These are phyloP conservation scores for Hirtodrosophila trivittata DNA, from an alignment of 2,888 invertebrate species.

Conservation along the genomic window DNA sequence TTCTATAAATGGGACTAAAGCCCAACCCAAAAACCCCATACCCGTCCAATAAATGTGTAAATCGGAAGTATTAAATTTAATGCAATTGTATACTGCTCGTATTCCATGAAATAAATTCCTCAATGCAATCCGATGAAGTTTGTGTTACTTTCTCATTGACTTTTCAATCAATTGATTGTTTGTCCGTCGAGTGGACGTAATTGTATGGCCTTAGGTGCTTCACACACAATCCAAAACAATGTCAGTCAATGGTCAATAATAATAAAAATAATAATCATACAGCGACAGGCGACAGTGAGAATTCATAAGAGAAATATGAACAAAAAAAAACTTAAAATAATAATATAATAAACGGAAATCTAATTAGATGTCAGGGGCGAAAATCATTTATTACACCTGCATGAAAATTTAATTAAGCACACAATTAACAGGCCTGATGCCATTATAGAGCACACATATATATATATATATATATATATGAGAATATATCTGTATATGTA, in stretches of 20 bases:
- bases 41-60: too few relatives aligned
- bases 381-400: conserved; percentile 78
- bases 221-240: conserved; percentile 24
- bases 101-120: too few relatives aligned
- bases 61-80: too few relatives aligned
- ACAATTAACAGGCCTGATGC: conserved; percentile 63
- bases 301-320: too few relatives aligned
- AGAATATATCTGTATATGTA: background rate
- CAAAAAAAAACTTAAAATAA: background rate
- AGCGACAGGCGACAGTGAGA: background rate
- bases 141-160: too few relatives aligned
- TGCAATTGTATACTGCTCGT: too few relatives aligned
- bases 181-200: too few relatives aligned
- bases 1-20: background rate
- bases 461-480: conserved; percentile 4
- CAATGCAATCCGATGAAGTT: too few relatives aligned
- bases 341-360: conserved; percentile 64
- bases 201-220: too few relatives aligned
- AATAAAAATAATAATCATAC: background rate
- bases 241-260: conserved; percentile 15
- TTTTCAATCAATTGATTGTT: too few relatives aligned
- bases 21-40: too few relatives aligned
- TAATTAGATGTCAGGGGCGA: conserved; percentile 63
- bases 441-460: conserved; percentile 33
- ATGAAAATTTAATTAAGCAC: conserved; percentile 79